Evolutionary conservation across 2,113 vertebrate species (phyloP).

Genomic region (Toxotes jaculatrix): DNA sequence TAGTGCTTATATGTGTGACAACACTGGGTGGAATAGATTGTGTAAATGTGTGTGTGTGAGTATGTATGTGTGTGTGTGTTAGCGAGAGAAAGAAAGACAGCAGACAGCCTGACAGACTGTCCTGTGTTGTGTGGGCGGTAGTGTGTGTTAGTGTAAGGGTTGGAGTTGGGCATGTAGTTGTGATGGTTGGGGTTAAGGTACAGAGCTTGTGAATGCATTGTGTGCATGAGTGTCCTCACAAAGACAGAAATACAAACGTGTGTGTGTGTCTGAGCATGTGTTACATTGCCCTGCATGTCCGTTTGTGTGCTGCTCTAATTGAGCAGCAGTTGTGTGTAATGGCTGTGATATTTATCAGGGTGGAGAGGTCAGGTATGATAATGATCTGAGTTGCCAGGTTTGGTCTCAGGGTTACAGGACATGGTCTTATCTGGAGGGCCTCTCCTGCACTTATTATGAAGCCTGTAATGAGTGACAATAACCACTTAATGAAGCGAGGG

Average conservation of each 20-base stretch:
- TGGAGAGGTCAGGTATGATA: slow-evolving; percentile 72
- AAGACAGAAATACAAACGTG: background rate
- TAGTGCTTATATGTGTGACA: slow-evolving; percentile 46
- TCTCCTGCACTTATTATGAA: slow-evolving; percentile 71
- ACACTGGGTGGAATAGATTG: slow-evolving; percentile 25
- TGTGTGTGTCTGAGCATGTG: slow-evolving; percentile 40
- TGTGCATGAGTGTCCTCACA: background rate
- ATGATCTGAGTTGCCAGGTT: slow-evolving; percentile 73
- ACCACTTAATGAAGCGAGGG: slow-evolving; percentile 60
- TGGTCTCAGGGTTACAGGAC: slow-evolving; percentile 66
- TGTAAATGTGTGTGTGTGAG: slow-evolving; percentile 12
- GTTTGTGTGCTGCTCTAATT: slow-evolving; percentile 60
- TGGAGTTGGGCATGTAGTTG: no score
- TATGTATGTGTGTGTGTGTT: background rate
- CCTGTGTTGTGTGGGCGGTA: background rate
- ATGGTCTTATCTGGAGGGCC: slow-evolving; percentile 60
- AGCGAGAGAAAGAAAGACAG: no score
- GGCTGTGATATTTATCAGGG: slow-evolving; percentile 69
- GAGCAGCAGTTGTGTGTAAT: slow-evolving; percentile 74
- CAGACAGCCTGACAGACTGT: slow-evolving; percentile 12
- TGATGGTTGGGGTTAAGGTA: no score
- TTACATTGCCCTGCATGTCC: slow-evolving; percentile 39
- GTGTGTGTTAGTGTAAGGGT: background rate
- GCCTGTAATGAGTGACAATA: slow-evolving; percentile 78
- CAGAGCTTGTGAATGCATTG: background rate